Base-by-base conservation (phyloP, 2,888 invertebrate species). In the Serrognathus titanus region DNA sequence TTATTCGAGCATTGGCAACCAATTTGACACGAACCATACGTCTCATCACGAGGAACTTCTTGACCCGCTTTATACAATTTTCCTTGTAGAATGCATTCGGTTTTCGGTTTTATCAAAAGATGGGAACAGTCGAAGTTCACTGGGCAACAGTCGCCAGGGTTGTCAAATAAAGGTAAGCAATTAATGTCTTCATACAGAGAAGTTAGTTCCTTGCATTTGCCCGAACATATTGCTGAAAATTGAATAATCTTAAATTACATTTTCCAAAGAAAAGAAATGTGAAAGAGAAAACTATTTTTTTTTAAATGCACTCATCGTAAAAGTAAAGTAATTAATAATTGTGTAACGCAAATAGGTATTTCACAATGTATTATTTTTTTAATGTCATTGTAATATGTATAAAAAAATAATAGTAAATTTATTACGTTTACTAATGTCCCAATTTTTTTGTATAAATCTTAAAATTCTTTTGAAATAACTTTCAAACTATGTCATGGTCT, bases 121-220 rank as follows among this genome's bases (percentile, higher is more conserved):
- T 57, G 48, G 5, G 58, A 57, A 39, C 66, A 67, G 40, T 67
- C 59, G 24, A 60, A 67, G 16, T 57, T 39, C 9, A 36, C 38
- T 1, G 64, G 59, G 47, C 66, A 66, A 41, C 62, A 61, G 48
- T 59, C 60, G 7, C 38, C 38, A 1, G 57, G 50, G 39, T 46
- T 55, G 10, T 53, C 48, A 46, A 52, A 63, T 4, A 62, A 50
- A 8, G 63, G 63, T 41, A 40, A 58, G 43, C 66, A 66, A 9
- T 53, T 46, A n/a, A 63, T 37, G 20, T 57, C 58, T 39, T 65
- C 61, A 11, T 63, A 64, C 3, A 63, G 31, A 1, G 52, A 36
- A 3, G 38, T 49, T 16, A 20, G 43, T 16, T 43, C 43, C 16
- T 11, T 11, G 20, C 43, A 43, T 11, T 20, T 20, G 13, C 16